These are phyloP conservation scores for Xenentodon cancila DNA, from an alignment of 2,797 vertebrate genomes.

Conservation along the genomic window DNA sequence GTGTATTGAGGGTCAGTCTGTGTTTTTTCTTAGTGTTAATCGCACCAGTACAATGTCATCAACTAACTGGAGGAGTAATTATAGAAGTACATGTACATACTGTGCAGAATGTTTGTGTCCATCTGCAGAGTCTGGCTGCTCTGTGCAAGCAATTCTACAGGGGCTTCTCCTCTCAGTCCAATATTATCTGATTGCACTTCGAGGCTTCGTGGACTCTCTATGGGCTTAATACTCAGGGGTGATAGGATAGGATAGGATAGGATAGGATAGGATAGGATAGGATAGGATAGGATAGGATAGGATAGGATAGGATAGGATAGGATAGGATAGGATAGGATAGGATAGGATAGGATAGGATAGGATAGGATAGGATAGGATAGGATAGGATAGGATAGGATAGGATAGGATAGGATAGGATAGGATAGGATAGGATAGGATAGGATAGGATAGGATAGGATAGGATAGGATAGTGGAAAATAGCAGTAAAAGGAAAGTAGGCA, in stretches of 20 bases:
- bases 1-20: no score
- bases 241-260: not conserved
- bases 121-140: no score
- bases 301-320: not conserved
- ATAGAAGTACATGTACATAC: no score
- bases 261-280: not conserved
- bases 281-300: not conserved
- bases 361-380: not conserved
- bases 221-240: no score
- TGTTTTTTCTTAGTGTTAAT: not conserved
- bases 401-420: not conserved
- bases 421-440: not conserved
- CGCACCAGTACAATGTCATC: not conserved
- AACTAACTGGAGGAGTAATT: no score
- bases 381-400: not conserved
- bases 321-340: not conserved
- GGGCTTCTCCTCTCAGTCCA: no score
- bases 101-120: no score
- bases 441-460: not conserved
- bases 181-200: no score
- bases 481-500: conserved; percentile 1
- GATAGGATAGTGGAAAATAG: not conserved
- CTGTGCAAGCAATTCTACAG: no score
- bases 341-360: not conserved
- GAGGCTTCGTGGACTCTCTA: no score